Conservation (phyloP, 2,113 vertebrate genomes). For the Uropsilus gracilis region DNA sequence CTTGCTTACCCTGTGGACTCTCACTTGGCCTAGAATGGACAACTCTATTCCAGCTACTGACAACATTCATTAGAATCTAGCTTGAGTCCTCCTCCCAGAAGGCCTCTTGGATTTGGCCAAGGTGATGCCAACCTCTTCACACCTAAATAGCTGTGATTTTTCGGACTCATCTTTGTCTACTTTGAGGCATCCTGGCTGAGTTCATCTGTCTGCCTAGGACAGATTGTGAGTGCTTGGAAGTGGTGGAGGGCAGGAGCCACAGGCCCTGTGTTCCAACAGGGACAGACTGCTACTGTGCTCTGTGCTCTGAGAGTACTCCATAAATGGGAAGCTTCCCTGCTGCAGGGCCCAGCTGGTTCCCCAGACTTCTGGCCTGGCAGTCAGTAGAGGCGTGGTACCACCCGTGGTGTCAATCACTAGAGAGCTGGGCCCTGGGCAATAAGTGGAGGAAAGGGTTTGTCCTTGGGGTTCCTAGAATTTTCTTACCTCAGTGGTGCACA, state of each 20-base stretch:
- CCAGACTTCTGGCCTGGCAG: neutral
- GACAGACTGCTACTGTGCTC: constrained; percentile 33
- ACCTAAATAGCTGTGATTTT: neutral
- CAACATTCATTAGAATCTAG: neutral
- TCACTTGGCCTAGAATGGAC: neutral
- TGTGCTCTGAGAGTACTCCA: neutral
- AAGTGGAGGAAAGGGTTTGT: neutral
- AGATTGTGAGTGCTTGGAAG: constrained; percentile 1
- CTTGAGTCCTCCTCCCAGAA: constrained; percentile 37
- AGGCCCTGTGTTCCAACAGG: neutral
- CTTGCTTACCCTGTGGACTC: neutral
- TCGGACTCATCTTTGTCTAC: neutral
- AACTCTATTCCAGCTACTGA: neutral
- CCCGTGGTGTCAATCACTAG: neutral
- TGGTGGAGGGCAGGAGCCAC: neutral
- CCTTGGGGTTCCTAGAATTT: neutral
- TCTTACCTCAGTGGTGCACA: neutral
- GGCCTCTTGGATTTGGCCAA: constrained; percentile 13
- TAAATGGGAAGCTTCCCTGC: neutral
- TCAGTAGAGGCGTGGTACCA: neutral
- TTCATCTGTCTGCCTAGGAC: neutral
- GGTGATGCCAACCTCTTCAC: neutral
- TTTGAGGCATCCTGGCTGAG: neutral
- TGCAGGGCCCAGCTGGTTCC: neutral
- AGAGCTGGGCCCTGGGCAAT: neutral